Percentiles rank a stretch among this genome's conserved stretches.
phyloP scores from a whole-genome alignment of 2,113 vertebrate species.

The Caranx ignobilis region DNA sequence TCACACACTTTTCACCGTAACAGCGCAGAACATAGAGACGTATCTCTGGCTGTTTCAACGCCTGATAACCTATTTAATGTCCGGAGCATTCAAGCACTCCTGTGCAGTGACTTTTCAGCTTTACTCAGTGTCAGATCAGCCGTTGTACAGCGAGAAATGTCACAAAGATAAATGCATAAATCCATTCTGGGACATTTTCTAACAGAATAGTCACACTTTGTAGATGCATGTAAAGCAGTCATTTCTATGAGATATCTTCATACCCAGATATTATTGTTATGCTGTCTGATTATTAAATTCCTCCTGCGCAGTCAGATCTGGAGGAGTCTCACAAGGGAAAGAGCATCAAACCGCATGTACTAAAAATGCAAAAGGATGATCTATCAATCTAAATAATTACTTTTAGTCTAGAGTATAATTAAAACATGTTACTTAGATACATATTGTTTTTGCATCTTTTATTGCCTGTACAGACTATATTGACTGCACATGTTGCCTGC shows the following conservation, averaged over 20 bases:
- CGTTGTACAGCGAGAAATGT: slow-evolving; percentile 8
- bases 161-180: slow-evolving; percentile 26
- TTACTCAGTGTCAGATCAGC: slow-evolving; percentile 6
- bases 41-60: not conserved
- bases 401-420: too few relatives aligned
- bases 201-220: not conserved
- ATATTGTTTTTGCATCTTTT: too few relatives aligned
- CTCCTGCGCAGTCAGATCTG: not conserved
- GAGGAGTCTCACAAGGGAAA: not conserved
- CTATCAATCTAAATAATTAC: too few relatives aligned
- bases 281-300: slow-evolving; percentile 6
- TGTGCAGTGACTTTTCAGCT: slow-evolving; percentile 24
- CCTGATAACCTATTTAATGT: not conserved
- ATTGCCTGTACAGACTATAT: too few relatives aligned
- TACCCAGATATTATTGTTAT: not conserved
- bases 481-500: not conserved
- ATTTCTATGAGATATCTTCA: not conserved
- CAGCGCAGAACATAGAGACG: not conserved
- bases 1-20: not conserved
- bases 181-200: slow-evolving; percentile 21
- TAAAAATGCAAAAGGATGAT: not conserved
- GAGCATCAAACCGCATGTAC: not conserved
- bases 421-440: too few relatives aligned
- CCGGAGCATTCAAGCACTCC: not conserved
- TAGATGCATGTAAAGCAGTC: not conserved